Evolutionary conservation across 2,888 invertebrate species (phyloP), one percentile per base, ranked within the genome.

Genomic region (Neelides folsomi): DNA sequence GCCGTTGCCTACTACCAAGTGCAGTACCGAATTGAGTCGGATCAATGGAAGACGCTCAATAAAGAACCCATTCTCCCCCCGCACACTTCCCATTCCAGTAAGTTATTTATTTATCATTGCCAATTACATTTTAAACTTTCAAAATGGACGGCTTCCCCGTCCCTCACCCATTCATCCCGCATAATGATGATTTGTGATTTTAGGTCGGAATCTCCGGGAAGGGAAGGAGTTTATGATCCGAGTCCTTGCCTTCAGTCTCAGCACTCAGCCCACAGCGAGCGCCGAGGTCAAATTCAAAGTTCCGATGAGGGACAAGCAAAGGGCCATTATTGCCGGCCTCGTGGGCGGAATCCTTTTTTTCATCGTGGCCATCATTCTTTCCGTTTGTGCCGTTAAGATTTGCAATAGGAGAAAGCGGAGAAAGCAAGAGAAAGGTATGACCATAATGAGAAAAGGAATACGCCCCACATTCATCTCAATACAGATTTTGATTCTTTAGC

Each of bases 261-360:
- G 82, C 67, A 86, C 83, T 71, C 86, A 82, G 38, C 50, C 56
- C 74, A 86, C 88, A 70, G 82, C 81, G 67, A 89, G 88, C 60
- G 88, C 89, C 60, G 83, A 84, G 73, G 82, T 88, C 67, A 85
- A 84, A 74, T 90, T 84, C 74, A 80, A 85, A 38, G 87, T 90
- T 67, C 89, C 89, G 64, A 87, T 87, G 60, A 79, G 88, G 58
- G 88, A 89, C 66, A 89, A 89, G 73, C 88, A 89, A 76, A 89
- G 89, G 80, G 90, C 90, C 65, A 89, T 92, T 72, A 90, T 89
- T 57, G 93, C 94, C 68, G 94, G 93, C 60, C 88, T 94, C 67
- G 90, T 94, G 66, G 94, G 94, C 67, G 94, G 94, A 65, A 84
- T 95, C 68, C 79, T 94, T 70, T 94, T 95, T 79, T 90, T 94